These are phyloP conservation scores for Podarcis raffonei DNA, from an alignment of 2,113 vertebrate species.

Conservation along the genomic window DNA sequence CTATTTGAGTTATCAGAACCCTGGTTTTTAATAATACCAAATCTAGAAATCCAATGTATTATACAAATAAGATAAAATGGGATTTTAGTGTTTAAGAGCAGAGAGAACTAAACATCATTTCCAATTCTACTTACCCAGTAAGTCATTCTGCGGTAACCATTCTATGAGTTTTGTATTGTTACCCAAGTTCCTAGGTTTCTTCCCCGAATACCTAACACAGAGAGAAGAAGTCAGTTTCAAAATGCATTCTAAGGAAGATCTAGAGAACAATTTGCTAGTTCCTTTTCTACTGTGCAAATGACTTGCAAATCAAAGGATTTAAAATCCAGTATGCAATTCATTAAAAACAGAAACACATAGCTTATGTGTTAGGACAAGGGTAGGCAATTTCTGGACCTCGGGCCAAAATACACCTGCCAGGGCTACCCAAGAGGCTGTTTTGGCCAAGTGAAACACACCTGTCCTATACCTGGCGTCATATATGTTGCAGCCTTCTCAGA, in stretches of 20 bases:
- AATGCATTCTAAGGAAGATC: not conserved
- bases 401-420: too few species aligned
- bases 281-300: not conserved
- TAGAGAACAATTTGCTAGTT: not conserved
- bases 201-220: slow-evolving; percentile 90
- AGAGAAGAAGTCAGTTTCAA: slow-evolving; percentile 23
- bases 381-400: too few species aligned
- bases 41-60: not conserved
- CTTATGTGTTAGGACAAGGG: not conserved
- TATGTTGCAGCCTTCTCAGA: too few species aligned
- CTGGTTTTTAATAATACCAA: not conserved
- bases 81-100: not conserved
- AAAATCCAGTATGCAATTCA: not conserved
- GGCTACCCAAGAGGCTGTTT: too few species aligned
- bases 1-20: not conserved
- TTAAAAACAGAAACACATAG: not conserved
- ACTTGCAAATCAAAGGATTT: not conserved
- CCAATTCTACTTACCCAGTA: slow-evolving; percentile 88
- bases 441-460: too few species aligned
- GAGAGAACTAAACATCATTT: not conserved
- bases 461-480: too few species aligned
- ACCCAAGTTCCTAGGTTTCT: slow-evolving; percentile 90
- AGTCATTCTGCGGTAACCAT: slow-evolving; percentile 97
- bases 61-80: not conserved
- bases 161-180: slow-evolving; percentile 97